Evolutionary conservation across 2,113 vertebrate species (phyloP), one percentile per base, ranked within the genome.

Genomic region (Tragelaphus imberbis): DNA sequence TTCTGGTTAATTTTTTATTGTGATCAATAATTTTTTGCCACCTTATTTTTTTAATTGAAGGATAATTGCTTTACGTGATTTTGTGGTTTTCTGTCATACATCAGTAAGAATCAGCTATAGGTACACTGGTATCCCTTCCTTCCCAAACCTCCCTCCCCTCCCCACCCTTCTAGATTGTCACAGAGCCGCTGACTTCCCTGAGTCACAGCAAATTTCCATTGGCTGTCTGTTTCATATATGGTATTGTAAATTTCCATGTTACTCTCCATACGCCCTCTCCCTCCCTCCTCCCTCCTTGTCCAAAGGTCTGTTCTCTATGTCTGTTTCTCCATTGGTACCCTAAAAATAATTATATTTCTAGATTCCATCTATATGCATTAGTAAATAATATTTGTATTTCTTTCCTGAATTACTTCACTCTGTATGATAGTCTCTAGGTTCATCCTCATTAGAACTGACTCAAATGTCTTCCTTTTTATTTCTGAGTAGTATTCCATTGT

Each of bases 1-100:
- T 82, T 61, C 49, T 59, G 36, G 36, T 80, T 91, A 86, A 33
- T 53, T 91, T 91, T 89, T 82, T 71, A 40, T 40, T 36, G 68
- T 71, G n/a, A 40, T 71, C 19, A 71, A 23, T 40, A 11, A 71
- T 23, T 71, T 71, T 71, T 71, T 71, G n/a, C 68, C 68, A 40
- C n/a, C n/a, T 71, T 36, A 40, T 71, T 40, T 71, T 71, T 40
- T 23, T 23, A 40, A 71, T 23, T 71, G n/a, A 40, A 71, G 68
- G 68, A 40, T 40, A 23, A 12, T 71, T 71, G 19, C n/a, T 40
- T 71, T 71, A 71, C 10, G 12, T 71, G 68, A 40, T 40, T 71
- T 40, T 71, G 68, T 71, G n/a, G 4, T 23, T 40, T 71, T 71
- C 9, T 40, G 19, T 23, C 68, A 6, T 71, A 23, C n/a, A 71